Evolutionary conservation across 2,797 vertebrate species (phyloP).

Genomic region (Falco berigora): DNA sequence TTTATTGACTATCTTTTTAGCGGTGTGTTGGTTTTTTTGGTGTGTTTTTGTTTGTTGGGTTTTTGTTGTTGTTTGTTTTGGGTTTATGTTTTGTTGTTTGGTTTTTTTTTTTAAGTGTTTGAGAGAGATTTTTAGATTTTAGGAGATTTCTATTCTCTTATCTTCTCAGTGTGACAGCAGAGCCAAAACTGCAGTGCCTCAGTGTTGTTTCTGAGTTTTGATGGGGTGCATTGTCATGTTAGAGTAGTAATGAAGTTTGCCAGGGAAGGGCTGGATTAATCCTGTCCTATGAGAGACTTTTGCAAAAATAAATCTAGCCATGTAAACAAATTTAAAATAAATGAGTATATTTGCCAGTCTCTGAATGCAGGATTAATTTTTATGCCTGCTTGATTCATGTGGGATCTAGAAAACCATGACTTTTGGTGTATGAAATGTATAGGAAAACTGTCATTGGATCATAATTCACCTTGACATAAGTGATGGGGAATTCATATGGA

Average conservation of each 20-base stretch:
- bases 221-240: neutral
- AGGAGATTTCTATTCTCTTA: slow-evolving; percentile 4
- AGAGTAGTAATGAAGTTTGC: neutral
- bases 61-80: neutral
- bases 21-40: neutral
- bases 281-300: neutral
- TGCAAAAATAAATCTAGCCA: neutral
- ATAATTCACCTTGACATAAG: neutral
- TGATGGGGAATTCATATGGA: neutral
- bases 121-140: neutral
- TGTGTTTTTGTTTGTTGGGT: neutral
- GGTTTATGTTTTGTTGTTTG: neutral
- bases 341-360: neutral
- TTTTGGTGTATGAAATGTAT: neutral
- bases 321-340: neutral
- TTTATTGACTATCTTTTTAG: neutral
- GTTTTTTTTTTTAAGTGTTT: neutral
- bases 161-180: neutral
- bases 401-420: neutral
- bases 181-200: neutral
- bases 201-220: neutral
- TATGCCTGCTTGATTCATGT: neutral
- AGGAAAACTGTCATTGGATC: neutral
- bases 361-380: neutral
- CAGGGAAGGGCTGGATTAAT: neutral